Evolutionary conservation across 2,797 vertebrate genomes (phyloP).

Genomic region (Graptemys geographica): DNA sequence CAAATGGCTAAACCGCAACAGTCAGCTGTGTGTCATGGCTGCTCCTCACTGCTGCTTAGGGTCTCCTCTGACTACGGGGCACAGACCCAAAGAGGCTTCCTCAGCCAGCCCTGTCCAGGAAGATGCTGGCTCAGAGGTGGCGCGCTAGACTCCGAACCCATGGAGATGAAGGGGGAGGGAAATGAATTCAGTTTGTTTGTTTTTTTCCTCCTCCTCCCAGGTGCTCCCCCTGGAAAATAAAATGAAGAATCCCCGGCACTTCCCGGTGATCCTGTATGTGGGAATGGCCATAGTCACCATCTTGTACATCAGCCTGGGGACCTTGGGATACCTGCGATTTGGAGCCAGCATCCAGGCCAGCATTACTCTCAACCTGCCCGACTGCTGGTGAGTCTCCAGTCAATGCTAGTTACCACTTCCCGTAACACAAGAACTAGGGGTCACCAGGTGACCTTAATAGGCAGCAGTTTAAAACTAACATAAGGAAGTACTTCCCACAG

Average conservation of each 20-base stretch:
- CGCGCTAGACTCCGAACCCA: neutral
- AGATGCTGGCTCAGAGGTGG: neutral
- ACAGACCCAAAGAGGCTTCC: neutral
- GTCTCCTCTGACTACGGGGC: neutral
- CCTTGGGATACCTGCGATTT: constrained; percentile 93
- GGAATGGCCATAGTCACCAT: constrained; percentile 91
- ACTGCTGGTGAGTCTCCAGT: constrained; percentile 90
- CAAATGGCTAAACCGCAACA: neutral
- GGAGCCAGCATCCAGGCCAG: constrained; percentile 87
- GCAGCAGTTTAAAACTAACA: neutral
- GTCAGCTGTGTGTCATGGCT: neutral
- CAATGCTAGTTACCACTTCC: neutral
- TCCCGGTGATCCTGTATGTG: constrained; percentile 86
- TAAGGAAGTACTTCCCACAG: neutral
- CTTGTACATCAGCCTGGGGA: constrained; percentile 92
- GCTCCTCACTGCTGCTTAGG: neutral
- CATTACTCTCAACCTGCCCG: constrained; percentile 95
- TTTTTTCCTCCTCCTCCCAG: constrained; percentile 72
- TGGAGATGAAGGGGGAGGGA: neutral
- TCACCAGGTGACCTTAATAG: neutral
- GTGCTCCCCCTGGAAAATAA: constrained; percentile 97
- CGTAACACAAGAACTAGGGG: neutral
- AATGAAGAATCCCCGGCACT: constrained; percentile 91
- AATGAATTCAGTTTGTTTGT: neutral
- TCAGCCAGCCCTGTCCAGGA: neutral